Percentiles rank a stretch among this genome's conserved stretches.
Evolutionary conservation across 2,113 vertebrate species (phyloP).

Genomic region (Syrrhaptes paradoxus): DNA sequence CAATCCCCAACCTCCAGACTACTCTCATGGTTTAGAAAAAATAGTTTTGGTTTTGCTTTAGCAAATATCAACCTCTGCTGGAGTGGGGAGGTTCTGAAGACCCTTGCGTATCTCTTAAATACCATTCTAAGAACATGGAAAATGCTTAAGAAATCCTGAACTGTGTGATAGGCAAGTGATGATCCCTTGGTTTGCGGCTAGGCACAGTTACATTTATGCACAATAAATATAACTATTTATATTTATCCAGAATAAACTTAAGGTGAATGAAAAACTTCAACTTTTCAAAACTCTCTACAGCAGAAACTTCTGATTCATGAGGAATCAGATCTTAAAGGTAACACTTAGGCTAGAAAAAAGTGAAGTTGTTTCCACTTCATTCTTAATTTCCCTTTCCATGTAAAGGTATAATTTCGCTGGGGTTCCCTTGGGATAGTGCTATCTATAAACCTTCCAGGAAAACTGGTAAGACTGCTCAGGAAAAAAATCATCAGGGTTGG

Average conservation of each 20-base stretch:
- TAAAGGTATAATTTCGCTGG: constrained; percentile 40
- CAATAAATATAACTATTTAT: too few species aligned
- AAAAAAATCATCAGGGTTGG: constrained; percentile 3
- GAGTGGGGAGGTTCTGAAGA: not conserved
- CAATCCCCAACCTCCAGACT: not conserved
- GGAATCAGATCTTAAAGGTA: not conserved
- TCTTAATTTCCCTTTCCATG: not conserved
- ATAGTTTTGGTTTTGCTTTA: not conserved
- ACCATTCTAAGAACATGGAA: not conserved
- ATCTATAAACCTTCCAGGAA: constrained; percentile 63
- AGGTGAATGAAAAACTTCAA: not conserved
- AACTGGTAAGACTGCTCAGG: constrained; percentile 34
- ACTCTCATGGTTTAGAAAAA: not conserved
- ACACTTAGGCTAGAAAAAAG: not conserved
- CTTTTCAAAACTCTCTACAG: not conserved
- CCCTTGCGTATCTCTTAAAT: not conserved
- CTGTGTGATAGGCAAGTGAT: not conserved
- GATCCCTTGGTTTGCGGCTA: not conserved
- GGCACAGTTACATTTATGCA: not conserved
- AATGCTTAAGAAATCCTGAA: not conserved
- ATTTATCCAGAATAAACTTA: not conserved
- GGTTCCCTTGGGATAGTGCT: constrained; percentile 32
- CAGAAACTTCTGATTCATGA: not conserved
- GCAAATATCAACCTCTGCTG: not conserved
- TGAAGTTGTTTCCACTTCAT: not conserved